These are phyloP conservation scores for Okapia johnstoni DNA, from an alignment of 2,113 vertebrate species.

Conservation along the genomic window DNA sequence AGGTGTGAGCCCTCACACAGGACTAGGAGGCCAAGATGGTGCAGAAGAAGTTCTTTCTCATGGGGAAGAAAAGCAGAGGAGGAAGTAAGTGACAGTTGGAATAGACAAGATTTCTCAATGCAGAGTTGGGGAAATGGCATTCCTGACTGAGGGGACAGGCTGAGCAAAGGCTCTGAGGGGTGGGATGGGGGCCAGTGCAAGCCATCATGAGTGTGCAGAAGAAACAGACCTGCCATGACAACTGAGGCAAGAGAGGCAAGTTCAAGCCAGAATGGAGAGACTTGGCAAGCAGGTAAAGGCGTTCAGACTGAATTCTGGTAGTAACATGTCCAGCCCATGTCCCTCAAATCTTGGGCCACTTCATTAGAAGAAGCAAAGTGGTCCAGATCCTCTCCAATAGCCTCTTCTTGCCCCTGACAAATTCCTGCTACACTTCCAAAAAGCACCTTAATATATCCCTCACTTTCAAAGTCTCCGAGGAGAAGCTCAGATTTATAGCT, in stretches of 20 bases:
- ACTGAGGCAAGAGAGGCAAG: not conserved
- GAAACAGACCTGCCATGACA: not conserved
- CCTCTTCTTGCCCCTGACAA: not conserved
- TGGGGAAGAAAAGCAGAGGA: not conserved
- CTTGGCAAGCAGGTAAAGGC: not conserved
- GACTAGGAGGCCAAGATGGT: too few species aligned
- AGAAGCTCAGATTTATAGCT: not conserved
- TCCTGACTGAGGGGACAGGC: not conserved
- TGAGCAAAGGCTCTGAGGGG: not conserved
- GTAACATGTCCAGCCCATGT: not conserved
- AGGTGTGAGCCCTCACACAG: not conserved
- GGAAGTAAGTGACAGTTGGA: not conserved
- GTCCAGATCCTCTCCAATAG: not conserved
- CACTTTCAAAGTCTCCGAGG: not conserved
- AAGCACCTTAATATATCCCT: not conserved
- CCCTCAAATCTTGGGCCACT: not conserved
- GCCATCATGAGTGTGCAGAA: not conserved
- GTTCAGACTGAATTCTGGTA: not conserved
- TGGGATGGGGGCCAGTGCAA: not conserved
- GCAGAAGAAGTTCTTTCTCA: not conserved
- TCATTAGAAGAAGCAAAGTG: not conserved
- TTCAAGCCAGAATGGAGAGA: not conserved
- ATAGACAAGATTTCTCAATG: not conserved
- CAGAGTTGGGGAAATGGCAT: not conserved
- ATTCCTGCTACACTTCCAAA: not conserved